Base-by-base conservation (phyloP, 2,113 vertebrate genomes). In the Muscicapa adusta region DNA sequence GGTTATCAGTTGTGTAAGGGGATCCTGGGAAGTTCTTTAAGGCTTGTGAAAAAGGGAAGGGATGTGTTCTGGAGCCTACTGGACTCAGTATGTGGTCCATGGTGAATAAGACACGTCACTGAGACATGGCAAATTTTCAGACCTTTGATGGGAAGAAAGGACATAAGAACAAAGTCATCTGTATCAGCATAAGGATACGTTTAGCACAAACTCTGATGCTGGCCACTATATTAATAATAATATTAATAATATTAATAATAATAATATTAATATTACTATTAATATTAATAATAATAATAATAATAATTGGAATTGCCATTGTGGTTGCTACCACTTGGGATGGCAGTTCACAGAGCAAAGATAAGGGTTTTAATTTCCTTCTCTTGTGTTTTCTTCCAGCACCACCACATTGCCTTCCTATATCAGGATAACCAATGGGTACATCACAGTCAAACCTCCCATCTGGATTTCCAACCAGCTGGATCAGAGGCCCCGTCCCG, bases 341-440 rank as follows among this genome's bases (percentile, higher is more conserved):
- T 34, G 42, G 31, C 13, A 47, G 33, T 8, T 83, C 42, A 4
- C 33, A 24, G 43, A 34, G 10, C 2, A 68, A 33, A 62, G 28
- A 24, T 24, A 67, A 54, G 29, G 6, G 40, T 42, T 66, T 84
- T 96, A 82, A 87, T 85, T 50, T 73, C 83, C 31, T 88, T 54
- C 56, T 91, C 48, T n/a, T 92, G 81, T 95, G 92, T 96, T 97
- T 90, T 82, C 36, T 91, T 93, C 23, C 76, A 99, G 99, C 95
- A 99, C 99, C 14, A 99, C 98, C 12, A 97, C 98, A 3, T 97
- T 98, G 29, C 98, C 98, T 51, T 97, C 98, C 5, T 98, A 97
- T 20, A 87, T 98, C 74, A 98, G 98, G 96, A 98, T 98, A 95
- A 98, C 98, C 31, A 98, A 98, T 11, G 98, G 98, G 88, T 98